Base-by-base conservation (phyloP, 2,797 vertebrate species). In the Anableps anableps region DNA sequence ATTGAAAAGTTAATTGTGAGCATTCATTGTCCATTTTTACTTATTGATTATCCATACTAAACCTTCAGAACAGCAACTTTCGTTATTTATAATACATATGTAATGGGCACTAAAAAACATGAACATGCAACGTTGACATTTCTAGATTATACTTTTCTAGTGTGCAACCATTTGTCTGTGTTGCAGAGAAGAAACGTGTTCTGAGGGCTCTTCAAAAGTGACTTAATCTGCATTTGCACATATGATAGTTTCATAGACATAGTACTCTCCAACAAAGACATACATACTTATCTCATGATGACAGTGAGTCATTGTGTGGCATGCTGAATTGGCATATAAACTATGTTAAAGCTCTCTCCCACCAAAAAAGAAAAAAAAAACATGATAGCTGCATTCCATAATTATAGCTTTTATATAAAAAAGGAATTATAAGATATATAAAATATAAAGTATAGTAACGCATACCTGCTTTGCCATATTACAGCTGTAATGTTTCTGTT, bases 201-300 rank as follows among this genome's bases (percentile, higher is more conserved):
- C 73, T 86, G 68, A 90, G 72, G 85, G 80, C 72, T 74, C 83
- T 86, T 89, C 77, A 29, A 58, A 58, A 58, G n/a, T 29, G 55
- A 91, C 86, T 90, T 92, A 93, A 94, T 94, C 92, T 79, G 84
- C 86, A 85, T 90, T 94, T 92, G 91, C 82, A 85, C 92, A 77
- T 53, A 45, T 36, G 34, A 78, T 75, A 76, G 76, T 51, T 73
- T 62, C 66, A 73, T 77, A 71, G 84, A 86, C 80, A 89, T 87
- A 91, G 80, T 74, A 73, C 73, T 77, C 66, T 76, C 62, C 71
- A 51, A 50, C 76, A 29, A 31, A 58, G 34, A 45, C 77, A 80
- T 50, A 75, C 76, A 80, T 51, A 82, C 79, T 55, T 85, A 90
- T 90, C 86, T 79, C 80, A 87, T 86, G 85, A 79, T 87, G 78